These are phyloP conservation scores for Temnothorax ravouxi DNA, from an alignment of 2,888 invertebrate species.

Conservation along the genomic window DNA sequence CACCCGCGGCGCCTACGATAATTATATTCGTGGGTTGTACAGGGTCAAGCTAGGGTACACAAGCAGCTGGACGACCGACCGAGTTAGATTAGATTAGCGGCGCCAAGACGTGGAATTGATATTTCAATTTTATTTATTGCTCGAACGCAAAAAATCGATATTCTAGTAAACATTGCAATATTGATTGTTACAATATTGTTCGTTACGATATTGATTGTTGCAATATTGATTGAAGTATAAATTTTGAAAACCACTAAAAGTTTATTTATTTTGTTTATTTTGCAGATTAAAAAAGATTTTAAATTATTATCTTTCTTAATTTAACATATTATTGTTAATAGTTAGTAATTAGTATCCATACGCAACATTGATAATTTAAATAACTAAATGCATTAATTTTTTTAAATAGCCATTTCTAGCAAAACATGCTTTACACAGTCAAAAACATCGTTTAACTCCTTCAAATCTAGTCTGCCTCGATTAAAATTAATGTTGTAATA, in stretches of 20 bases:
- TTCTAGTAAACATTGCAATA: background rate
- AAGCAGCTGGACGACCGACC: background rate
- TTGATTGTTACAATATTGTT: background rate
- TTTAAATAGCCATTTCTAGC: background rate
- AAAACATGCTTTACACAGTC: background rate
- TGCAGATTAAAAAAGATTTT: background rate
- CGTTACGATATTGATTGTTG: background rate
- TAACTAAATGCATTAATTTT: background rate
- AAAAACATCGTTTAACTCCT: background rate
- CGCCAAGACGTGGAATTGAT: background rate
- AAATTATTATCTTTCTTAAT: background rate
- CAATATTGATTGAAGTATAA: background rate
- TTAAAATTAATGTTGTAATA: background rate
- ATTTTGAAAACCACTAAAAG: background rate
- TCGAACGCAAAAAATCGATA: background rate
- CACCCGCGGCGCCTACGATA: slow-evolving; percentile 28
- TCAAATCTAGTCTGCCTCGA: background rate
- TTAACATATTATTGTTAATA: background rate
- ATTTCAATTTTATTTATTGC: background rate
- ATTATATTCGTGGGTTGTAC: slow-evolving; percentile 26
- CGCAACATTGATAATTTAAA: background rate
- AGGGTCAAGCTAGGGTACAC: background rate
- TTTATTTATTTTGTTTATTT: slow-evolving; percentile 1
- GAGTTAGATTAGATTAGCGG: slow-evolving; percentile 15
- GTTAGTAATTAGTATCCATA: background rate